Conservation (phyloP, 2,888 invertebrate species). For the Fragum fragum region DNA sequence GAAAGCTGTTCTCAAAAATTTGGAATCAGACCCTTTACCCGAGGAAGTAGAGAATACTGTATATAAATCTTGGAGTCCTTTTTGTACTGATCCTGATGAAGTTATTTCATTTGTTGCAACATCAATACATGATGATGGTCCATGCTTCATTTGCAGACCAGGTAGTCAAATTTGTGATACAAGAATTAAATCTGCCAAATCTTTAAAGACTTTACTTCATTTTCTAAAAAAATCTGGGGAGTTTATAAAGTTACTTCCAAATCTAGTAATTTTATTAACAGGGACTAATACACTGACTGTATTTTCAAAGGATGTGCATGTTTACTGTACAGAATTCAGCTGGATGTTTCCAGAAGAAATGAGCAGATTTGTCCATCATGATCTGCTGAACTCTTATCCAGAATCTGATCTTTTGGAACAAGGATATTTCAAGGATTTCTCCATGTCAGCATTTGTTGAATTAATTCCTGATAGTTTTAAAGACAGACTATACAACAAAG, state of each 20-base stretch:
- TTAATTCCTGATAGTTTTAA: not conserved
- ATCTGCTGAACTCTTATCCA: not conserved
- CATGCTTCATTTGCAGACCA: not conserved
- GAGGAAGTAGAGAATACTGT: not conserved
- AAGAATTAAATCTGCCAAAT: not conserved
- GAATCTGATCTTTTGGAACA: not conserved
- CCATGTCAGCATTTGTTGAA: slow-evolving; percentile 9
- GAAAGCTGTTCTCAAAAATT: not conserved
- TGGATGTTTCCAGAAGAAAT: slow-evolving; percentile 17
- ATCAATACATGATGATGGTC: slow-evolving; percentile 5
- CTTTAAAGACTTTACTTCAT: not conserved
- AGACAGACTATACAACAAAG: not conserved
- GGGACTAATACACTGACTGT: not conserved
- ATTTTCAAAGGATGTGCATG: not conserved
- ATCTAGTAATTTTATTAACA: slow-evolving; percentile 11
- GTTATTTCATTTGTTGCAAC: slow-evolving; percentile 27
- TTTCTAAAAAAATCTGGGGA: not conserved
- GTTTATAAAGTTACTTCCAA: not conserved
- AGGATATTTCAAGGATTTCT: slow-evolving; percentile 3
- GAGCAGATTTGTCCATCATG: slow-evolving; percentile 7
- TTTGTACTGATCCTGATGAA: slow-evolving; percentile 1
- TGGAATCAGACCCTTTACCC: not conserved
- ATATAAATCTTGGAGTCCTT: not conserved
- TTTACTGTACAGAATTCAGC: slow-evolving; percentile 7
- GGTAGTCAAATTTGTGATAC: not conserved